Evolutionary conservation across 2,113 vertebrate genomes (phyloP), one percentile per base, ranked within the genome.

Genomic region (Gopherus flavomarginatus): DNA sequence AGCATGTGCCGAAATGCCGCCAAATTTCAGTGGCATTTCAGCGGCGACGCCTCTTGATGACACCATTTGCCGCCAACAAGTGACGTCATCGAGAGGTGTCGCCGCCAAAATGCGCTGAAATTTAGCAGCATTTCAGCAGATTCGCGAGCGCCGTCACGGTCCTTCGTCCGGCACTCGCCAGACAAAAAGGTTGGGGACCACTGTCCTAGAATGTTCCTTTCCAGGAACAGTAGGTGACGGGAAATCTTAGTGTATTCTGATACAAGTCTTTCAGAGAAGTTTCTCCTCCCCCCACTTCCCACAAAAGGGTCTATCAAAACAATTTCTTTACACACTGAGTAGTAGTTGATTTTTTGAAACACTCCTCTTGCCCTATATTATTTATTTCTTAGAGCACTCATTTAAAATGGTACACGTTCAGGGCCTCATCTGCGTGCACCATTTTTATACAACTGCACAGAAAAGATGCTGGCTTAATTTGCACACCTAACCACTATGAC

Each of bases 161-260:
- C 47, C 47, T 49, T 49, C 10, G 47, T 49, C 47, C 47, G 10
- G 47, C 47, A 49, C 47, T 10, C 8, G 10, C 47, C 47, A 49
- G 47, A 49, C 47, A 11, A 49, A 49, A 49, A 49, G 47, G 3
- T 49, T 49, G 47, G 47, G 47, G 47, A 49, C 10, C 47, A 49
- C 47, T 49, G 47, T 69, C 72, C 78, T n/a, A 79, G 59, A 53
- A 81, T 44, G 1, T 9, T 53, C 54, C 72, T 75, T 75, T 75
- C 21, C 72, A 75, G 38, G 19, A 24, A 72, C 69, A 72, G 21
- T 1, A 0, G 81, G 72, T 38, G 78, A 85, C 72, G 59, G 56
- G 29, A 5, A 44, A 27, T 0, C 38, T 65, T 35, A 5, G 1
- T 0, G 0, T 24, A 1, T 21, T 22, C 22, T 47, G 3, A 3